Conservation (phyloP, 2,113 vertebrate genomes). For the Chlorodrepanis virens region DNA sequence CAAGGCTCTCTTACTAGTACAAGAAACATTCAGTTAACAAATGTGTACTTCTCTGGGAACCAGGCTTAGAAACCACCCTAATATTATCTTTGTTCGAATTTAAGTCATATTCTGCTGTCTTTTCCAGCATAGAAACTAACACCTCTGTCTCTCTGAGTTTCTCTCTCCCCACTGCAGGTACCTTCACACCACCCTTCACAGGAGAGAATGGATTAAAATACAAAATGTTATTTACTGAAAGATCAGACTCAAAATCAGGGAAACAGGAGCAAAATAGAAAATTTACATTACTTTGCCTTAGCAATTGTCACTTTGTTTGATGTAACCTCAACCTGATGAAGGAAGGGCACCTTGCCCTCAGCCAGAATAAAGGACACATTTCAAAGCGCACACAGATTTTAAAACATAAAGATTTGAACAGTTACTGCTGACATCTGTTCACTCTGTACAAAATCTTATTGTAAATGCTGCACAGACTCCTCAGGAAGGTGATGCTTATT, state of each 20-base stretch:
- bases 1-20: not conserved
- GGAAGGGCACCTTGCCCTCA: not conserved
- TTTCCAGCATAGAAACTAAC: not conserved
- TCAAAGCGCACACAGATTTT: not conserved
- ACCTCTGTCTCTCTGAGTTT: not conserved
- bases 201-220: not conserved
- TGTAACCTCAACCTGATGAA: not conserved
- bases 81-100: not conserved
- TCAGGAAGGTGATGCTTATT: not conserved
- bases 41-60: not conserved
- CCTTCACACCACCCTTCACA: not conserved
- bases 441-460: not conserved
- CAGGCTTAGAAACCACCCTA: not conserved
- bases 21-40: not conserved
- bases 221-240: not conserved
- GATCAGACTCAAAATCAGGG: not conserved
- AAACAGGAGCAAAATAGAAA: not conserved
- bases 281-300: not conserved
- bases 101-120: not conserved
- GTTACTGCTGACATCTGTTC: not conserved
- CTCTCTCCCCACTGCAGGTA: not conserved
- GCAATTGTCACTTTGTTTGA: not conserved
- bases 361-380: not conserved
- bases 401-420: not conserved
- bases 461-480: accelerated